These are phyloP conservation scores for Leptopilina syphax DNA, from an alignment of 2,888 invertebrate species.

Conservation along the genomic window DNA sequence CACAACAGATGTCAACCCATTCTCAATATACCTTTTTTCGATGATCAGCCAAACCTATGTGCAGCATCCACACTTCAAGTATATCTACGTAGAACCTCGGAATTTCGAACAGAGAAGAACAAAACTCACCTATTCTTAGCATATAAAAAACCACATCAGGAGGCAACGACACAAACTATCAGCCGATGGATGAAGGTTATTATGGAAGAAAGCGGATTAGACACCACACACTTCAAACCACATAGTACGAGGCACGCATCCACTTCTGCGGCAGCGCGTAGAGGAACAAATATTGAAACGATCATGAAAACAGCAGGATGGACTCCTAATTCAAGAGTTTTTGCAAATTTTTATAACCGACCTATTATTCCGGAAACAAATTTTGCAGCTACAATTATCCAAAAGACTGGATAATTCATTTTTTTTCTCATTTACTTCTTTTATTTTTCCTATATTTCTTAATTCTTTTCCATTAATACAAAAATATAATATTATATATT, in stretches of 20 bases:
- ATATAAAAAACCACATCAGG: conserved; percentile 38
- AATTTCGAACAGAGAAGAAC: not conserved
- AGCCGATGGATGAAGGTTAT: not conserved
- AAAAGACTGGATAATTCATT: not conserved
- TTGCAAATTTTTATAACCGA: not conserved
- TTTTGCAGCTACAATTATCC: not conserved
- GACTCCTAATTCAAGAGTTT: not conserved
- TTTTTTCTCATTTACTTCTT: not conserved
- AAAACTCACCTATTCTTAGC: conserved; percentile 5
- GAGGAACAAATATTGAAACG: not conserved
- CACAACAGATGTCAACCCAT: conserved; percentile 37
- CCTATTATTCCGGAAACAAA: not conserved
- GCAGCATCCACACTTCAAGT: conserved; percentile 37
- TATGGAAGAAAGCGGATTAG: not conserved
- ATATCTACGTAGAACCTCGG: conserved; percentile 20
- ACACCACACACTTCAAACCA: not conserved
- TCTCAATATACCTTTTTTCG: conserved; percentile 43
- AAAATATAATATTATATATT: too few relatives aligned
- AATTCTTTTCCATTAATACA: not conserved
- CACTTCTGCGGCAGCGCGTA: not conserved
- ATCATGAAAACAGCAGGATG: not conserved
- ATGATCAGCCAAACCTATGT: conserved; percentile 40
- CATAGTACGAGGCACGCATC: not conserved
- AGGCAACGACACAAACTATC: not conserved
- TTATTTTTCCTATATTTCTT: not conserved